Percentiles rank a stretch among this genome's conserved stretches.
These are phyloP conservation scores for Cydia splendana DNA, from an alignment of 1,140 invertebrate genomes.

Conservation along the genomic window DNA sequence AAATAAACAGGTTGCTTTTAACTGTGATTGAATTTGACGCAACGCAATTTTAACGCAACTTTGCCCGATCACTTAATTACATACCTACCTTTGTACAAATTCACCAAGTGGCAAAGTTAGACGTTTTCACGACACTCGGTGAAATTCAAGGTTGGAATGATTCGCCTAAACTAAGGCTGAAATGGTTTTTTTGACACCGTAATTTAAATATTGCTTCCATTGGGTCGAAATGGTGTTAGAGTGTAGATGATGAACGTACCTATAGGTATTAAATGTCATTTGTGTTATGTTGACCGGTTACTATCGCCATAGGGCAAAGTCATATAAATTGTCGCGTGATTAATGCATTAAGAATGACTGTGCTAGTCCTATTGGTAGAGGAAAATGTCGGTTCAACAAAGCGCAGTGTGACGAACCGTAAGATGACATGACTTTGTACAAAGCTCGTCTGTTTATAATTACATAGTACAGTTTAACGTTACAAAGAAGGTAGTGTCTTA, in stretches of 20 bases:
- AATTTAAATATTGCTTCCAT: constrained; percentile 5
- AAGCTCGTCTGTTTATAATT: constrained; percentile 4
- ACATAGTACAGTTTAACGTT: neutral
- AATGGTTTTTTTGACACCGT: neutral
- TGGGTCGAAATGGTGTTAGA: neutral
- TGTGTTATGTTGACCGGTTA: neutral
- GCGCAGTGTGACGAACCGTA: neutral
- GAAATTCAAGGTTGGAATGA: too few relatives aligned
- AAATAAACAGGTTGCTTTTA: too few relatives aligned
- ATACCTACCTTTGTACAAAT: too few relatives aligned
- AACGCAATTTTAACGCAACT: too few relatives aligned
- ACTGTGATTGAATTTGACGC: too few relatives aligned
- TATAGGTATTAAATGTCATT: neutral
- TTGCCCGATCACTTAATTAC: too few relatives aligned
- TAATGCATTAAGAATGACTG: too few relatives aligned
- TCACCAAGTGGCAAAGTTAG: neutral
- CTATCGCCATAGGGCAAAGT: neutral
- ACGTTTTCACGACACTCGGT: neutral
- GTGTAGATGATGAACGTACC: constrained; percentile 9
- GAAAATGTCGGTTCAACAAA: neutral
- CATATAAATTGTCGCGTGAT: neutral
- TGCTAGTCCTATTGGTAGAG: too few relatives aligned
- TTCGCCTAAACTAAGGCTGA: neutral
- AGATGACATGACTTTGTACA: constrained; percentile 1
- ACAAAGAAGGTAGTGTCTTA: neutral